Base-by-base conservation (phyloP, 2,888 invertebrate species). In the Desoria tigrina region DNA sequence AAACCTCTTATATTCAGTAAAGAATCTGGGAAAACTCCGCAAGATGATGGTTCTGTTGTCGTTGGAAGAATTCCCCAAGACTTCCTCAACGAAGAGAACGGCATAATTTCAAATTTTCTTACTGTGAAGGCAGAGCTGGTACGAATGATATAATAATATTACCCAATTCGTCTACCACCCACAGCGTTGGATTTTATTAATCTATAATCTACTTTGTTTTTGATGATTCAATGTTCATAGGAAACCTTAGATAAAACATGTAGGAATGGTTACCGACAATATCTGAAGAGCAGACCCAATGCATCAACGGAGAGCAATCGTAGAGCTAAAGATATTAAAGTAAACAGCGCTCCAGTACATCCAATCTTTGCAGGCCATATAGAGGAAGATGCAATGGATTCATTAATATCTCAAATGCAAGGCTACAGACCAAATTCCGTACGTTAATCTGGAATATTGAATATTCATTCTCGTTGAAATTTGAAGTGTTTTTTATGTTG, bases 261-360 rank as follows among this genome's bases (percentile, higher is more conserved):
- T 69, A 85, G 84, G 42, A 97, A 97, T 79, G 97, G 92, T 0
- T 94, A 94, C 83, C 88, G 89, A 78, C 92, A 95, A 75, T 99
- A 98, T 81, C 78, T 92, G 1, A 85, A 87, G 72, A 93, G 96
- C 71, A 84, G 98, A 68, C 94, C 94, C 51, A 85, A 88, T 0
- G 92, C 99, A 0, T 94, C 96, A 0, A 83, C 86, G 0, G 97
- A 95, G 78, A 94, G 93, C 69, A 90, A 95, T 76, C 88, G 88
- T 73, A 85, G 95, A 69, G 87, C 90, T 14, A 98, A 98, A 81
- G 84, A 84, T 45, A 81, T 89, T 1, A 79, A 86, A 21, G 79
- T 85, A 26, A 77, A 77, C 4, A 84, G 84, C 4, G 81, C 86
- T 7, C 84, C 84, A 9, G 79, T 86, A 18, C 90, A 90, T 82